Evolutionary conservation across 2,113 vertebrate genomes (phyloP), one percentile per base, ranked within the genome.

Genomic region (Anguilla rostrata): DNA sequence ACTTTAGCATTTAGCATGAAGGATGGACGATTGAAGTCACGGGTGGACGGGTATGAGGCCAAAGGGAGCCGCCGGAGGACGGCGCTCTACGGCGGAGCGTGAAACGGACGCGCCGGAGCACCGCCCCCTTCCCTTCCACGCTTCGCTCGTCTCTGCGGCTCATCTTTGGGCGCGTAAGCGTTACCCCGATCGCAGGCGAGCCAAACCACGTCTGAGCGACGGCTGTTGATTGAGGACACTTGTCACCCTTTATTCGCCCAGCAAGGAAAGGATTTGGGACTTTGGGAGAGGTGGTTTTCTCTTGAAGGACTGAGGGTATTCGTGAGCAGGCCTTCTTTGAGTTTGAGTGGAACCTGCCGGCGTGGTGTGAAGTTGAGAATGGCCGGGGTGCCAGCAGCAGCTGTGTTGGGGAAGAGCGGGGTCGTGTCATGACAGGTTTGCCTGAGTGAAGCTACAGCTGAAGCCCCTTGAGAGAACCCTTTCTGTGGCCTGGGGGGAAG

Each of bases 351-450:
- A 94, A 93, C 90, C 91, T 56, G 12, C 92, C 92, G 89, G 93
- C 94, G 91, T 89, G 92, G 90, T 93, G 92, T 93, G 92, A 93
- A 92, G 94, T 95, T 94, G 56, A 91, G 92, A 93, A 94, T 94
- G 93, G 89, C 92, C 93, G 95, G 96, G 92, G 93, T 87, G 88
- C 91, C 92, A 85, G 85, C 41, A 12, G 94, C 95, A 96, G 96
- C 96, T 96, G 95, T 34, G 20, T 79, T 81, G 82, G 63, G 83
- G 82, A 83, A 87, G 78, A 46, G 56, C 85, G 1, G 82, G 86
- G 41, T 92, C 90, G 53, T 16, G 84, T 87, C 91, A 89, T 89
- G 87, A 89, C 71, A 75, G 84, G 88, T 89, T 87, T 84, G 81
- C 26, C 56, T 79, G 79, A 82, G 63, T 39, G 86, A 87, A 86